Conservation (phyloP, 2,888 invertebrate species). For the Hyposoter didymator region DNA sequence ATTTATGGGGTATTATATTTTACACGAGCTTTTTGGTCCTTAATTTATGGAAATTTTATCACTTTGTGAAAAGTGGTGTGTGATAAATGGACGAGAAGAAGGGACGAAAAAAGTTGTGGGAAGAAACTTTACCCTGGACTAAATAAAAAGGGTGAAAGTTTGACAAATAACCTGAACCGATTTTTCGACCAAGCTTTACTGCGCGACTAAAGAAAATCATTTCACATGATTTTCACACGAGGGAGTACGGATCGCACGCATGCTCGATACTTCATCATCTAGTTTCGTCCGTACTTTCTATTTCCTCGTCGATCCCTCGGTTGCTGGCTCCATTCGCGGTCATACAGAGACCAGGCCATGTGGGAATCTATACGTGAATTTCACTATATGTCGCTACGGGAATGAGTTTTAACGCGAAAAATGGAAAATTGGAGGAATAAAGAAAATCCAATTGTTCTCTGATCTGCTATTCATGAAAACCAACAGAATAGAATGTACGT, state of each 20-base stretch:
- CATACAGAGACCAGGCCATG: background rate
- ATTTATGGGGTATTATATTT: background rate
- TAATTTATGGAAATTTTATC: background rate
- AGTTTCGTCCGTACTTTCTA: background rate
- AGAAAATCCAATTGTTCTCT: conserved; percentile 64
- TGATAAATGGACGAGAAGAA: background rate
- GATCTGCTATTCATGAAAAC: conserved; percentile 76
- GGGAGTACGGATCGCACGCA: background rate
- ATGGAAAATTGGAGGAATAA: conserved; percentile 33
- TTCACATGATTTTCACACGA: background rate
- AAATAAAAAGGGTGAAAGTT: background rate
- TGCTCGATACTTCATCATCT: background rate
- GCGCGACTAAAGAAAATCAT: background rate
- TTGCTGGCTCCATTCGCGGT: background rate
- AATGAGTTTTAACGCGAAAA: conserved; percentile 26
- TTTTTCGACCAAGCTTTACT: background rate
- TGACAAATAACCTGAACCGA: background rate
- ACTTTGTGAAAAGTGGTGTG: background rate
- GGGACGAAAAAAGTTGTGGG: background rate
- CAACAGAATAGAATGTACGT: conserved; percentile 41
- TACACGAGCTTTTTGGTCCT: background rate
- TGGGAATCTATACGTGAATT: conserved; percentile 1
- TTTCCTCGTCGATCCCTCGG: background rate
- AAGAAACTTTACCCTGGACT: background rate
- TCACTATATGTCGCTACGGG: background rate